Base-by-base conservation (phyloP, 35 echinoderm and acorn worm species). In the Eucidaris tribuloides region DNA sequence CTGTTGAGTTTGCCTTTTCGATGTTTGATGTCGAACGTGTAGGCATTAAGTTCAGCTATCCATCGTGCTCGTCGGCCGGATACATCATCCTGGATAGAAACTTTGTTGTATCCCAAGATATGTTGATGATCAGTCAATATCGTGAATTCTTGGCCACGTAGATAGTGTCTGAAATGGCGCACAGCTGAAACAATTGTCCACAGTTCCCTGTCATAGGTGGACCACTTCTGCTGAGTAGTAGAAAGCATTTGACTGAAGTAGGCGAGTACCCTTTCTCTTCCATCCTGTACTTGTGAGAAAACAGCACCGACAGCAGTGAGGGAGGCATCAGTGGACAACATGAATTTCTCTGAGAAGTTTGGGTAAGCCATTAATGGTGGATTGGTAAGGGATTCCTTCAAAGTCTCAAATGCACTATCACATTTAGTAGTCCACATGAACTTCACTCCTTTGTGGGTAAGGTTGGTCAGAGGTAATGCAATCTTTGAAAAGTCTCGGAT, bases 51-150 rank as follows among this genome's bases (percentile, higher is more conserved):
- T 36, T 89, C 77, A 71, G 49, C 27, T 0, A 42, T 25, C 86
- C 57, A 89, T 72, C 86, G 42, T 5, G 78, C 78, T 42, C 61
- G 52, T 49, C 77, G 52, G 13, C 86, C 78, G 20, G 70, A 55
- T 52, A 50, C 30, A 28, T 86, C 83, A 46, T 81, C 55, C 66
- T 80, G 15, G 1, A 71, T 45, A 23, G 59, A 28, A 4, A 72
- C 33, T 56, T 49, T 66, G 7, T 37, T 32, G 0, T 66, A 57
- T 33, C 62, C 39, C n/a, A 30, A 0, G 2, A 89, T 24, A 0
- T 59, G 61, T 46, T 81, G 45, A 34, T 89, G 86, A 43, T 89
- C 86, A 19, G 78, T 82, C 28, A 64, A 40, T 71, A 89, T 82
- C 32, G 55, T 59, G 45, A 80, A 89, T 36, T 55, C 31, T 29